These are phyloP conservation scores for Amblyopsis hoosieri DNA, from an alignment of 2,797 vertebrate species.

Conservation along the genomic window DNA sequence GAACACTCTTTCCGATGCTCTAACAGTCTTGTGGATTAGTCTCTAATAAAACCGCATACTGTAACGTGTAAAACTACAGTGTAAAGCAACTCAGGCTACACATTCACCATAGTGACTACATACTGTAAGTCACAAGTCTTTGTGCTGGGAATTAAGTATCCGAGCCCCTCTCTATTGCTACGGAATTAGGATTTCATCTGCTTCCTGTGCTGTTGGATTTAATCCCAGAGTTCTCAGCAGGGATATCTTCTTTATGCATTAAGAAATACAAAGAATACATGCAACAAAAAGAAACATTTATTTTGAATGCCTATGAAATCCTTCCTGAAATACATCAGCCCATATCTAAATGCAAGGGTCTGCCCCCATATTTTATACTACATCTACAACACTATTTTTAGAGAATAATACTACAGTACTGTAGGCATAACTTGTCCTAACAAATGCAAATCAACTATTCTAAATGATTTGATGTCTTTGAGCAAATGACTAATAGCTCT, in stretches of 20 bases:
- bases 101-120: conserved; percentile 40
- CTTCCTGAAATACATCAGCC: conserved; percentile 5
- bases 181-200: conserved; percentile 72
- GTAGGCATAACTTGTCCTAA: too few relatives aligned
- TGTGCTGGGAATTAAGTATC: conserved; percentile 49
- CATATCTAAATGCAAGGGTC: conserved; percentile 24
- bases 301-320: too few relatives aligned
- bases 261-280: conserved; percentile 47
- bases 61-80: conserved; percentile 15
- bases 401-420: too few relatives aligned
- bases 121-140: conserved; percentile 40
- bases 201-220: conserved; percentile 57
- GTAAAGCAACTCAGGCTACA: conserved; percentile 32
- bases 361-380: conserved; percentile 1
- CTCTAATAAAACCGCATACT: conserved; percentile 5
- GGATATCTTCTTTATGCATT: conserved; percentile 58
- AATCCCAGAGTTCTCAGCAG: conserved; percentile 67
- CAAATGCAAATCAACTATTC: too few relatives aligned
- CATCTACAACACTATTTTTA: too few relatives aligned
- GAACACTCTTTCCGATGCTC: background rate
- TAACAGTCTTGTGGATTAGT: conserved; percentile 24
- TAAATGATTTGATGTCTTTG: too few relatives aligned
- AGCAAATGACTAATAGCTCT: too few relatives aligned
- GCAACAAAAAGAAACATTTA: background rate
- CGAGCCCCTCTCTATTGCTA: conserved; percentile 31